These are phyloP conservation scores for Ornithorhynchus anatinus DNA, from an alignment of 2,113 vertebrate genomes.

Conservation along the genomic window DNA sequence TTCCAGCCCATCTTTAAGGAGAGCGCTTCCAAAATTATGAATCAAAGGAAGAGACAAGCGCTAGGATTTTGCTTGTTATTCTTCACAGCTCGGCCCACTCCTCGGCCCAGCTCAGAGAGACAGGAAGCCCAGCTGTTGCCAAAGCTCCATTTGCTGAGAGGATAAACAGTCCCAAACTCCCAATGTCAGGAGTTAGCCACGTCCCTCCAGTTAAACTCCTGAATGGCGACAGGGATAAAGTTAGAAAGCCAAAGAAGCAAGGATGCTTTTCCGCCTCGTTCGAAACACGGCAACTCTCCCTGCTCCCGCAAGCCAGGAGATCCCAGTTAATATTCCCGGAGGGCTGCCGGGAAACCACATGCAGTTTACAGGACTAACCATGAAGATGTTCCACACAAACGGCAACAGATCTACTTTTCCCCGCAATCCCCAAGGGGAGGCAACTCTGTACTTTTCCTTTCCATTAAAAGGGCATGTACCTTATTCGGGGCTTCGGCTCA, in stretches of 20 bases:
- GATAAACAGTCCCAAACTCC: too few species aligned
- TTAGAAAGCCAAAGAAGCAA: background rate
- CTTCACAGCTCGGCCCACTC: too few species aligned
- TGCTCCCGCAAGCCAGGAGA: background rate
- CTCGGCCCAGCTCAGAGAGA: too few species aligned
- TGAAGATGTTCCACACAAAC: constrained; percentile 2
- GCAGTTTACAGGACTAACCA: background rate
- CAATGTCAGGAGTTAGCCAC: too few species aligned
- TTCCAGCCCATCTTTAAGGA: too few species aligned
- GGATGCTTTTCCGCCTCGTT: background rate
- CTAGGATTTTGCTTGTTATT: too few species aligned
- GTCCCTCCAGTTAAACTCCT: too few species aligned
- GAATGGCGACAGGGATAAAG: background rate
- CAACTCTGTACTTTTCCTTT: background rate
- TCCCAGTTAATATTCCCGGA: background rate
- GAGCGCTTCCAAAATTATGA: too few species aligned
- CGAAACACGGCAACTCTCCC: background rate
- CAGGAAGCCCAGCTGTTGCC: too few species aligned
- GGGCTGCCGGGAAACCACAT: background rate
- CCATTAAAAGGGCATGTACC: background rate
- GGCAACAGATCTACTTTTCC: background rate
- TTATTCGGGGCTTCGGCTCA: background rate
- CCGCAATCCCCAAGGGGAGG: background rate
- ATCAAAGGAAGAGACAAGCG: too few species aligned
- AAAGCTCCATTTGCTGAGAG: too few species aligned